Base-by-base conservation (phyloP, 2,797 vertebrate genomes). In the Pipistrellus pygmaeus region DNA sequence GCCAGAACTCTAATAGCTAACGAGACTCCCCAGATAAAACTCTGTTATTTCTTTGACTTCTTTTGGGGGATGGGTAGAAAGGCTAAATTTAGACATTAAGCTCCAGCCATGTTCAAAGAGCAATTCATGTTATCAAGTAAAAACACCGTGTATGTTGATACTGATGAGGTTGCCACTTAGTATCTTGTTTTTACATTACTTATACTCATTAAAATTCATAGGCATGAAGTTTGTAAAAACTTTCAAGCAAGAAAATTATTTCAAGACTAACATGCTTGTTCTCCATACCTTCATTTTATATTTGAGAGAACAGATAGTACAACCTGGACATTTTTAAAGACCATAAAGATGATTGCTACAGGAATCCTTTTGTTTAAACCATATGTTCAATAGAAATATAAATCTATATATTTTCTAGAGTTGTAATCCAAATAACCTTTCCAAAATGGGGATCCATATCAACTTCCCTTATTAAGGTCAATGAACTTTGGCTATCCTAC, bases 211-310 rank as follows among this genome's bases (percentile, higher is more conserved):
- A 87, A 76, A 86, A 57, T 73, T 93, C 85, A 92, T 38, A 85
- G 46, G 14, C 30, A 69, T 88, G 88, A 57, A 85, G 68, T 95
- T 92, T 32, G 8, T 82, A 93, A 93, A 96, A 96, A 69, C 15
- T 81, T 88, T 66, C n/a, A 76, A 96, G 64, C 69, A 82, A 76
- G 75, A 88, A 86, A 86, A 83, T 44, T 44, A 41, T 90, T 69
- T 18, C 44, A 88, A 85, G 35, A 46, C 18, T 64, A 83, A 69
- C 41, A 6, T n/a, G 44, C 14, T 78, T 95, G 51, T 81, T 92
- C 57, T 68, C 55, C 23, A 44, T 89, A 72, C 3, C 1, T 95
- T 89, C 15, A 38, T 92, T 92, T 93, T 75, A 60, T 64, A 87
- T 87, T 10, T 53, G 18, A 12, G 30, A 72, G 64, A 89, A 44